Base-by-base conservation (phyloP, 2,888 invertebrate genomes). In the Mimas tiliae region DNA sequence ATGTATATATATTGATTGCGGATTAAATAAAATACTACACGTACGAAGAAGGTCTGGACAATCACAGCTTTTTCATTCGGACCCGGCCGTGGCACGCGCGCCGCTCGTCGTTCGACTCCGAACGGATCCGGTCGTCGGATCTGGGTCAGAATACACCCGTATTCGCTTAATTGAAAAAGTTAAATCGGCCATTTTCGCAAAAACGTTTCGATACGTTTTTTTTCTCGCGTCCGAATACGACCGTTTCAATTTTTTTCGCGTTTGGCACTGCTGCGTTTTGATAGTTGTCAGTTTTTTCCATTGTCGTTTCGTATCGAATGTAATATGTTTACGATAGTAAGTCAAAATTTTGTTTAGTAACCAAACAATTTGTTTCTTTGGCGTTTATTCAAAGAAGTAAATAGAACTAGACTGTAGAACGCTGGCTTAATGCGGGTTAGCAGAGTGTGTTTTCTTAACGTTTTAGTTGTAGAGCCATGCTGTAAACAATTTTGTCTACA, bases 141-240 rank as follows among this genome's bases (percentile, higher is more conserved):
- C 77, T 85, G 74, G 85, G 86, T 86, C 85, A 82, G 82, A 82
- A 83, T 82, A 80, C 78, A 73, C 77, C 74, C 70, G 80, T 72
- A 75, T 77, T 76, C 82, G 77, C 80, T 88, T 89, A 88, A 89
- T 90, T 89, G 88, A 89, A 90, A 90, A 90, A 91, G 91, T 91
- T 91, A 86, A 89, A 89, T 88, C 87, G 85, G 75, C 83, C 85
- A 87, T 90, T 90, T 84, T 87, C 83, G 82, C 79, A 79, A 81
- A 81, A 85, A 81, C 84, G 81, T 82, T 82, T 85, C 75, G 70
- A 77, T 75, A 80, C 82, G 82, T 82, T 81, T 79, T 78, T 74
- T 80, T 74, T 75, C 74, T 72, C 65, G 66, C 73, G 72, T 75
- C 73, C 72, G 75, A 73, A 74, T 74, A 68, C 68, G 72, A 67